These are phyloP conservation scores for Conus ventricosus DNA, from an alignment of 1,140 invertebrate species.

Conservation along the genomic window DNA sequence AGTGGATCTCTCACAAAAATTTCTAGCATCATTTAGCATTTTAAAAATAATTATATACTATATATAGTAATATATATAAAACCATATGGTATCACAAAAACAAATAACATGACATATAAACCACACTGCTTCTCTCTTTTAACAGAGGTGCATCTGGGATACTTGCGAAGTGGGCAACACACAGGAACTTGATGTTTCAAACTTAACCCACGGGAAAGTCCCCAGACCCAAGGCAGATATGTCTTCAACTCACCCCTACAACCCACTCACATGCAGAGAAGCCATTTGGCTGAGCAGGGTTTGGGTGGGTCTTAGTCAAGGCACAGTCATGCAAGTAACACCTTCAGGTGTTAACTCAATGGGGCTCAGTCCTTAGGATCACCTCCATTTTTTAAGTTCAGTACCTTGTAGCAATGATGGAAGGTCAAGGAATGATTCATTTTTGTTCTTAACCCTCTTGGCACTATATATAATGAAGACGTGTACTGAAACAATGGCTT, in stretches of 20 bases:
- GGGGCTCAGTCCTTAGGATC: conserved; percentile 55
- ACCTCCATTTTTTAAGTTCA: neutral
- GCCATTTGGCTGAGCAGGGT: conserved; percentile 50
- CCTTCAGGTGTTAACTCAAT: conserved; percentile 51
- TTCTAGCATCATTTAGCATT: too few species aligned
- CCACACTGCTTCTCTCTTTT: neutral
- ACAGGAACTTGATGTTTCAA: conserved; percentile 47
- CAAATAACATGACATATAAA: neutral
- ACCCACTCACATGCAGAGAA: conserved; percentile 43
- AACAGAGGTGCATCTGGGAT: conserved; percentile 33
- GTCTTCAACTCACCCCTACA: conserved; percentile 33
- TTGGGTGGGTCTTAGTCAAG: conserved; percentile 54
- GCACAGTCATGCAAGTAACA: conserved; percentile 62
- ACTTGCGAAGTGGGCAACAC: conserved; percentile 51
- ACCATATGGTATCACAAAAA: neutral
- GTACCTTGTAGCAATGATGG: too few species aligned
- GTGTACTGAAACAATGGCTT: too few species aligned
- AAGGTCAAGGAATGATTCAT: too few species aligned
- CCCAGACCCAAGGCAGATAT: conserved; percentile 60
- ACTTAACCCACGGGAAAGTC: conserved; percentile 57
- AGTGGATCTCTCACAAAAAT: too few species aligned
- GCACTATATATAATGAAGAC: too few species aligned
- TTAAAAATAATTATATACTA: neutral
- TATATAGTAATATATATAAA: neutral
- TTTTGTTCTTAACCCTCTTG: too few species aligned